Base-by-base conservation (phyloP, 2,888 invertebrate genomes). In the Synanthedon formicaeformis region DNA sequence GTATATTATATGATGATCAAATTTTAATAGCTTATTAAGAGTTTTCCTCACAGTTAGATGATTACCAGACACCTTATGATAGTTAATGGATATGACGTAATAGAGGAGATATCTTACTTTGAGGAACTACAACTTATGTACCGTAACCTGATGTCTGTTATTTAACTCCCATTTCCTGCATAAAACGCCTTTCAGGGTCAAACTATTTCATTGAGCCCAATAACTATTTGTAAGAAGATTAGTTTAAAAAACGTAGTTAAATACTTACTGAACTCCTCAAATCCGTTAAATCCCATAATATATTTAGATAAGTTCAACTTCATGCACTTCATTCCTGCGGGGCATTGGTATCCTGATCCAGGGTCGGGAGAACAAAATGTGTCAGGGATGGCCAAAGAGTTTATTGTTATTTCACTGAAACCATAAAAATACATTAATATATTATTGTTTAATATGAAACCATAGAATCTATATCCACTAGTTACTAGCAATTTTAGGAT, bases 261-360 rank as follows among this genome's bases (percentile, higher is more conserved):
- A 8, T 52, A 75, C 83, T 88, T 88, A 96, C 96, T 94, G 83
- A 98, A 96, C 83, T 99, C 97, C 80, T 99, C 98, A 81, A 99
- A 99, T 18, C 99, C 99, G 84, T 98, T 98, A 75, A 98, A 99
- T 0, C 99, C 99, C 89, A 97, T 96, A 51, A 96, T 94, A 66
- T 96, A 96, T 65, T 96, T 93, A 4, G 95, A 94, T 48, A 99
- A 89, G 67, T 95, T 93, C 55, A 99, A 89, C 78, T 97, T 95
- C 91, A 97, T 93, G 78, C 99, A 99, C 66, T 94, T 94, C 98
- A 99, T 97, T 54, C 96, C 96, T 50, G 91, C 89, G 1, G 99
- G 99, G 78, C 99, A 99, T 71, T 98, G 97, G 77, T 99, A 98
- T 0, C 99, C 99, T 13, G 96, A 95, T 66, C 92, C 94, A 8